A percentile compares a stretch with the other conserved stretches of the same genome.
Conservation (phyloP, 2,113 vertebrate genomes). For the Actinemys pallida region DNA sequence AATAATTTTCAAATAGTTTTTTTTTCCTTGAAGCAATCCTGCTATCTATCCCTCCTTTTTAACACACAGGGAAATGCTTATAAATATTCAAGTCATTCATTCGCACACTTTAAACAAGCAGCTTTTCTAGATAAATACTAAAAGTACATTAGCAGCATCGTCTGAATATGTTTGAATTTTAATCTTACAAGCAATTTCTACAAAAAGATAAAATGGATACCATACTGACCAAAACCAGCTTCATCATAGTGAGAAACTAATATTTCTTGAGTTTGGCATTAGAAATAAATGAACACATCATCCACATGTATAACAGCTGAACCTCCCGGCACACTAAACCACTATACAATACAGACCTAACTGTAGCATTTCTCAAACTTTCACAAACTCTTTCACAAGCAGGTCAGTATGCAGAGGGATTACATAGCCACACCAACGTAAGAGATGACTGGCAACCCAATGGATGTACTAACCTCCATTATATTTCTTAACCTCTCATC, state of each 20-base stretch:
- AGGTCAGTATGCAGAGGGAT: not conserved
- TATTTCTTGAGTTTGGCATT: not conserved
- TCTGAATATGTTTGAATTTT: not conserved
- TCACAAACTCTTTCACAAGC: not conserved
- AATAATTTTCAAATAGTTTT: not conserved
- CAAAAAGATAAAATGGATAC: not conserved
- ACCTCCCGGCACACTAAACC: not conserved
- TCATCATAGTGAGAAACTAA: not conserved
- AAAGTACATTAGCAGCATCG: not conserved
- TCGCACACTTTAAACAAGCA: not conserved
- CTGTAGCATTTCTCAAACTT: not conserved
- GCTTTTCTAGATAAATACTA: not conserved
- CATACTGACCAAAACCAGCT: not conserved
- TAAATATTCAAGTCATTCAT: not conserved
- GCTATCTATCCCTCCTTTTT: not conserved
- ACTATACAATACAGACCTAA: not conserved
- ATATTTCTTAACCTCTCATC: not conserved
- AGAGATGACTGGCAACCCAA: not conserved
- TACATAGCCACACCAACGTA: not conserved
- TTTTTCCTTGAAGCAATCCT: not conserved
- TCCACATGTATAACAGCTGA: rapidly evolving
- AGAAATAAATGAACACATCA: not conserved
- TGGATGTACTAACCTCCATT: not conserved
- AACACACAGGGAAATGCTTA: not conserved
- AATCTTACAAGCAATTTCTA: not conserved